Evolutionary conservation across 2,888 invertebrate genomes (phyloP), one percentile per base, ranked within the genome.

Genomic region (Folsomia candida): DNA sequence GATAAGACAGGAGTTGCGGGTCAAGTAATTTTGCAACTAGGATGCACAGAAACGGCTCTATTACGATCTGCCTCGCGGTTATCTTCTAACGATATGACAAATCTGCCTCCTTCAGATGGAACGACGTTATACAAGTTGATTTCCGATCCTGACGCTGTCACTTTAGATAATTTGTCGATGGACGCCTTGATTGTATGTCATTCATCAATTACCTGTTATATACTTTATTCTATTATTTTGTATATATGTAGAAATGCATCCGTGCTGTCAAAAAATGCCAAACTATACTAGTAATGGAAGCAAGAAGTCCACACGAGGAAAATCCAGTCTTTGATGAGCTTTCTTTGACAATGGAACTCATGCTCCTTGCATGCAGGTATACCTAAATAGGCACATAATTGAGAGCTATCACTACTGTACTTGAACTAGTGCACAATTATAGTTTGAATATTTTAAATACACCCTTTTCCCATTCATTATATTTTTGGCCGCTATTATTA

Each of bases 61-160:
- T 82, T 87, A 28, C 83, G 86, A 11, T 81, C 86, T 68, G 83
- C 85, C 51, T 83, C 85, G 73, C 85, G 84, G 76, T 86, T 86
- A 80, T 81, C 82, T 68, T 82, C 83, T 24, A 83, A 84, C 64
- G 85, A 87, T 79, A 81, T 84, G 67, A 82, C 83, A 61, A 84
- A 86, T 75, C 83, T 87, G 69, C 87, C 87, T 14, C 85, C 86
- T 68, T 86, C 86, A 76, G 84, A 86, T 66, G 87, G 87, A 22
- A 87, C 87, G 1, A 85, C 86, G 1, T 82, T 87, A 25, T 87
- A 87, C 78, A 86, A 87, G 80, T 83, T 89, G 61, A 82, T 88
- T 58, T 84, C 86, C 20, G 86, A 87, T 79, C 88, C 89, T 25
- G 88, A 89, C 82, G 85, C 84, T 77, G 86, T 88, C 9, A 83